Evolutionary conservation across 2,113 vertebrate genomes (phyloP), one percentile per base, ranked within the genome.

Genomic region (Podarcis muralis): DNA sequence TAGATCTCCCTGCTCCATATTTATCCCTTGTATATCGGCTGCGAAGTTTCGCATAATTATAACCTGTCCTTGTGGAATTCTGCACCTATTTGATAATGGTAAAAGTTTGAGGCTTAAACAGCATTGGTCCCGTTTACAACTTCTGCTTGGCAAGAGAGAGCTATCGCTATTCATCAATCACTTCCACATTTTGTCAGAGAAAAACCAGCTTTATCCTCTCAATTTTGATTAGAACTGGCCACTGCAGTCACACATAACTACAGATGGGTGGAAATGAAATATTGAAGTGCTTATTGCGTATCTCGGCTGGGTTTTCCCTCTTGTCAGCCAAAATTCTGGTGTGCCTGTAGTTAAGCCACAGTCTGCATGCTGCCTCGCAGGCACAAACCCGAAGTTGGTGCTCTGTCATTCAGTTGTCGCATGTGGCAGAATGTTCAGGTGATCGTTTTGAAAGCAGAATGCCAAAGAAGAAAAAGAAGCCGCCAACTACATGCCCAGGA

Each of bases 131-230:
- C 4, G 57, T 86, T 86, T 88, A 81, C 6, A 69, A 9, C 5
- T 87, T 83, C 22, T 85, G 88, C 87, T 86, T 85, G 43, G 65
- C 27, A 68, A 23, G 1, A 85, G 43, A 82, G 22, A 35, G 48
- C 1, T 40, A 68, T 22, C 83, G 81, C 79, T 88, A 43, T 69
- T 18, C 77, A 25, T 16, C 76, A 83, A 78, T 20, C 77, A 25
- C 15, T 86, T 11, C 48, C 80, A 79, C 69, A 18, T 0, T 2
- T 59, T n/a, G 27, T 48, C 65, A 78, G 74, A 65, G 30, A 40
- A 71, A 68, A 77, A 78, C 20, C 35, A 25, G 16, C 6, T 72
- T n/a, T 53, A n/a, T 23, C 78, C 57, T 37, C 59, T 81, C n/a
- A 75, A 7, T 15, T 59, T 75, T 59, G 71, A 84, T 84, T 32